phyloP scores from a whole-genome alignment of 2,888 invertebrate genomes.

The Morinoia aosen region DNA sequence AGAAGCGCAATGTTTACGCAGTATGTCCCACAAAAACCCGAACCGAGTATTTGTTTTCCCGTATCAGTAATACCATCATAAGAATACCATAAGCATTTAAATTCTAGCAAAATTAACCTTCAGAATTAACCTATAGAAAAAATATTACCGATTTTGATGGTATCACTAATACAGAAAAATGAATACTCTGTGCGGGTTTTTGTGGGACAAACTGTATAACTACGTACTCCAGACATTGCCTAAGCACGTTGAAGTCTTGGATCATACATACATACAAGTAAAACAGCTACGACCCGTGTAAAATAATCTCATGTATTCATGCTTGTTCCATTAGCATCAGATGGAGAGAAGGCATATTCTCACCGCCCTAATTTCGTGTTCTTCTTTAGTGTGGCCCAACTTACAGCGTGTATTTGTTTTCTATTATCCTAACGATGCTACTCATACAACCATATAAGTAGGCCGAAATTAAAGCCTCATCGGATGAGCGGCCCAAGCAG shows the following conservation, averaged over 20 bases:
- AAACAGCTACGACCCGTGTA: neutral
- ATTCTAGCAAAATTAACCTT: too few species aligned
- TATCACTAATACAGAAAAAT: too few species aligned
- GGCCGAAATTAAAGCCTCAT: neutral
- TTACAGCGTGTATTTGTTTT: neutral
- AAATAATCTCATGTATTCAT: neutral
- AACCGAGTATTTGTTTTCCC: too few species aligned
- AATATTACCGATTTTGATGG: too few species aligned
- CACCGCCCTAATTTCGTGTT: neutral
- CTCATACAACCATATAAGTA: neutral
- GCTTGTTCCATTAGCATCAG: neutral
- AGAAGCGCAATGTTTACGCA: neutral
- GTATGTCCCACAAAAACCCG: too few species aligned
- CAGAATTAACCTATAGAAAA: too few species aligned
- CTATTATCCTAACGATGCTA: neutral
- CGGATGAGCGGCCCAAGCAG: neutral
- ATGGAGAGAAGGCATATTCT: neutral
- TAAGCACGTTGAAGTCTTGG: neutral
- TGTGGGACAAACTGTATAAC: neutral
- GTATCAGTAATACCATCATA: too few species aligned
- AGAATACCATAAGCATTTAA: too few species aligned
- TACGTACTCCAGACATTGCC: neutral
- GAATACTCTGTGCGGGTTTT: too few species aligned
- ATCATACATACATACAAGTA: neutral
- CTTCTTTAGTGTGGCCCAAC: neutral